A percentile compares a stretch with the other conserved stretches of the same genome.
These are phyloP conservation scores for Odocoileus virginianus DNA, from an alignment of 2,113 vertebrate species.

Conservation along the genomic window DNA sequence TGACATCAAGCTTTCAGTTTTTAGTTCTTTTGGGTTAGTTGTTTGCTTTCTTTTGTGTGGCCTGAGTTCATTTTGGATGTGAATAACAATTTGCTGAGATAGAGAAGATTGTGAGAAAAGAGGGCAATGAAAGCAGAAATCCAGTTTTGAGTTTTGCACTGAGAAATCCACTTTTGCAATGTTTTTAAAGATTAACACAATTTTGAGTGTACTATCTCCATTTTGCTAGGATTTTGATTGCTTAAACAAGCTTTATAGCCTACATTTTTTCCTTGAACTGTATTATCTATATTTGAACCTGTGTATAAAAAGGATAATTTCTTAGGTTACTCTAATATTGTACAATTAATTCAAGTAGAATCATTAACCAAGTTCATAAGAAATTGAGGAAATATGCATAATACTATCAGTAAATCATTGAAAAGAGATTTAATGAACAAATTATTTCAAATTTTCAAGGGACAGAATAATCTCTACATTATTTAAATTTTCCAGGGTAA, in stretches of 20 bases:
- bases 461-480: neutral
- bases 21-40: neutral
- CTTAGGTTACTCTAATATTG: neutral
- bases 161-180: neutral
- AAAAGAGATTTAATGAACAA: neutral
- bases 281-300: neutral
- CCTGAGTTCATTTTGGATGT: neutral
- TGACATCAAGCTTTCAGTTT: neutral
- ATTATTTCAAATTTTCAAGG: neutral
- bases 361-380: neutral
- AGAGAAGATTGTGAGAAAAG: neutral
- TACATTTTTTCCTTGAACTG: neutral
- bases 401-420: neutral
- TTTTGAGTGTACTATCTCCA: neutral
- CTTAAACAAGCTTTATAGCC: neutral
- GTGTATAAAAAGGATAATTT: neutral
- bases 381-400: neutral
- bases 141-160: neutral
- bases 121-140: neutral
- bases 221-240: neutral
- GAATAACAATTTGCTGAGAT: neutral
- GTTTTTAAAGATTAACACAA: neutral
- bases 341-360: neutral
- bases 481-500: neutral
- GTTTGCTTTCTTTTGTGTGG: neutral